phyloP scores from a whole-genome alignment of 2,113 vertebrate species.

The Pampusana beccarii region DNA sequence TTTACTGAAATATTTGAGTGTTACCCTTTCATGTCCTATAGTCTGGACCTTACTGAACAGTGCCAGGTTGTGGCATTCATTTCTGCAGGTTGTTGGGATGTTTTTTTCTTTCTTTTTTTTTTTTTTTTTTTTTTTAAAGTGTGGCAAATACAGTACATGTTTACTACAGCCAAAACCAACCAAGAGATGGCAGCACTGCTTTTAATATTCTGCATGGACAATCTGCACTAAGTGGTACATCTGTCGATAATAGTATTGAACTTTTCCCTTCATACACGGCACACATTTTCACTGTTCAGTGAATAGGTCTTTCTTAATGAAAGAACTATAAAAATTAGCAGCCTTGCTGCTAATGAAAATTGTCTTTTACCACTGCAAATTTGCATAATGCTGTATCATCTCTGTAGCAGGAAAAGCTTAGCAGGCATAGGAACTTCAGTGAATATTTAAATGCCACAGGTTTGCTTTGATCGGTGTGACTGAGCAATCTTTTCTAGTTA shows the following conservation, averaged over 20 bases:
- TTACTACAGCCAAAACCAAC: not conserved
- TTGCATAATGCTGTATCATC: not conserved
- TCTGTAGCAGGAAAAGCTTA: not conserved
- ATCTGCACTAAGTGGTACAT: not conserved
- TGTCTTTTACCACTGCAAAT: not conserved
- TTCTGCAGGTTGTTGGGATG: not conserved
- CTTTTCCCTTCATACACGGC: not conserved
- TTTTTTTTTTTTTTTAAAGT: not conserved
- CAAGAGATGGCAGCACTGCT: constrained; percentile 76
- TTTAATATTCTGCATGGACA: constrained; percentile 15
- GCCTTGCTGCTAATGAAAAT: not conserved
- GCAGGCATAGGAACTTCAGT: not conserved
- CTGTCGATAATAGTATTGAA: not conserved
- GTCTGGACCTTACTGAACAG: not conserved
- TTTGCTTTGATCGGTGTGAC: not conserved
- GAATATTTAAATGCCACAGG: not conserved
- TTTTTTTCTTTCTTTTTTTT: not conserved
- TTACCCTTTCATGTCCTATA: not conserved
- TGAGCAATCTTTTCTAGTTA: not conserved
- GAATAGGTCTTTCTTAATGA: not conserved
- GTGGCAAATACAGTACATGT: not conserved
- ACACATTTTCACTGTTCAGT: not conserved
- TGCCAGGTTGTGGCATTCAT: not conserved
- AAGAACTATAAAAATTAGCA: not conserved
- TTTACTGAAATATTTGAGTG: not conserved